Base-by-base conservation (phyloP, 2,113 vertebrate genomes). In the Galbula dea region DNA sequence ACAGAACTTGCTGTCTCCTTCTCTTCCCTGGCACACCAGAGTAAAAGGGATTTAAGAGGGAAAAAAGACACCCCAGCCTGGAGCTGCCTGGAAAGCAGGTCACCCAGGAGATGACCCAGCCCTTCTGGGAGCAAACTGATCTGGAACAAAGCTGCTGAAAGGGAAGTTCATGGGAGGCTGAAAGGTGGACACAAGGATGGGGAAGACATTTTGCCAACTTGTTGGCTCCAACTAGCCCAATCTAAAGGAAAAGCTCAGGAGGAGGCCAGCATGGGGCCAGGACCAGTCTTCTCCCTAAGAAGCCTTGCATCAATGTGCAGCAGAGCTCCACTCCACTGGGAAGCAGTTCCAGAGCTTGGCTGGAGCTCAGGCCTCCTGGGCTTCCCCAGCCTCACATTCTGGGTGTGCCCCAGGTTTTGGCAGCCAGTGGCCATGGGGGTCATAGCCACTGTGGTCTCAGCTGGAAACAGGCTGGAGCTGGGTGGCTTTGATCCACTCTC, bases 21-120 rank as follows among this genome's bases (percentile, higher is more conserved):
- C 7, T 13, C 34, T 29, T 36, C 21, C 0, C 15, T 3, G 52
- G 21, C 45, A 37, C 48, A 0, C 10, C 1, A 23, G 29, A 43
- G 11, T 16, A 7, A 45, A 58, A 74, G 29, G 49, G 69, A 63
- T 52, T 46, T 20, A 75, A 68, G 0, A 2, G 32, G 1, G 30
- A 30, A 54, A 32, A 43, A 57, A 32, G 21, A 15, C 16, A 21
- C 27, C 30, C 6, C 58, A 62, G 37, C 26, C 45, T 9, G 4
- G 34, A 73, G 58, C 39, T 66, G 19, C 46, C 34, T 1, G 0
- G 24, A 46, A 55, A 52, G 26, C 0, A 1, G 21, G 39, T 22
- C 34, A 10, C 6, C 17, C 51, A 36, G 29, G 5, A 12, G 41
- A 13, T 18, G 46, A 43, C 52, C 29, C 8, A 0, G 32, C 55